Evolutionary conservation across 2,888 invertebrate species (phyloP).

Genomic region (Drepana falcataria): DNA sequence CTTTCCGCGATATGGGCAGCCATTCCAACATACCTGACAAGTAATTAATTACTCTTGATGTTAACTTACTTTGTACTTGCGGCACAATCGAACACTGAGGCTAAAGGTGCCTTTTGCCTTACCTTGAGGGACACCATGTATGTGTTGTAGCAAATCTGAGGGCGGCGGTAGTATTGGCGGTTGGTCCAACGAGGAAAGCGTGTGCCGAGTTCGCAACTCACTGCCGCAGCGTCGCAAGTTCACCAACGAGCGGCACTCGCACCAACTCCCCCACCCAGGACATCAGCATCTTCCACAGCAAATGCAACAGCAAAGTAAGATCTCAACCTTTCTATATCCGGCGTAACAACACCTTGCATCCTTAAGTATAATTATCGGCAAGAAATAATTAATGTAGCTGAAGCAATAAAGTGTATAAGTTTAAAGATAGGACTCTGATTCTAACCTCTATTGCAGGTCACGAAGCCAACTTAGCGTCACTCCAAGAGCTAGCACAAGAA

Average conservation of each 20-base stretch:
- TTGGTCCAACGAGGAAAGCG: constrained; percentile 69
- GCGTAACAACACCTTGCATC: neutral
- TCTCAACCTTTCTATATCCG: no score
- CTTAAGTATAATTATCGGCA: no score
- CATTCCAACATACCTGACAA: constrained; percentile 69
- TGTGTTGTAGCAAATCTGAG: constrained; percentile 56
- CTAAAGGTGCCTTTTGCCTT: no score
- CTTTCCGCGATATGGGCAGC: constrained; percentile 50
- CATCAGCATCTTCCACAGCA: constrained; percentile 34
- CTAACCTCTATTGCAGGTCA: constrained; percentile 36
- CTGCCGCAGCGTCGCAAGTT: constrained; percentile 66
- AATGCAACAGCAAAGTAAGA: constrained; percentile 25
- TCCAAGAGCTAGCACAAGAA: constrained; percentile 69
- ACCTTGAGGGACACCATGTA: no score
- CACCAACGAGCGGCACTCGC: constrained; percentile 65
- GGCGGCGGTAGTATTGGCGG: constrained; percentile 65
- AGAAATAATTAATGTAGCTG: no score
- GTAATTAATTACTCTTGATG: constrained; percentile 30
- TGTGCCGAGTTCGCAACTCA: constrained; percentile 66
- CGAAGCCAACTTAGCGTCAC: constrained; percentile 61
- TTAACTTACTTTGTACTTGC: no score
- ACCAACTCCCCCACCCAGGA: constrained; percentile 42
- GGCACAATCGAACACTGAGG: no score
- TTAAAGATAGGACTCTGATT: no score
- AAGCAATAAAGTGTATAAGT: no score